Percentiles rank a stretch among this genome's conserved stretches.
Conservation (phyloP, 2,888 invertebrate genomes). For the Cephus pulcher region DNA sequence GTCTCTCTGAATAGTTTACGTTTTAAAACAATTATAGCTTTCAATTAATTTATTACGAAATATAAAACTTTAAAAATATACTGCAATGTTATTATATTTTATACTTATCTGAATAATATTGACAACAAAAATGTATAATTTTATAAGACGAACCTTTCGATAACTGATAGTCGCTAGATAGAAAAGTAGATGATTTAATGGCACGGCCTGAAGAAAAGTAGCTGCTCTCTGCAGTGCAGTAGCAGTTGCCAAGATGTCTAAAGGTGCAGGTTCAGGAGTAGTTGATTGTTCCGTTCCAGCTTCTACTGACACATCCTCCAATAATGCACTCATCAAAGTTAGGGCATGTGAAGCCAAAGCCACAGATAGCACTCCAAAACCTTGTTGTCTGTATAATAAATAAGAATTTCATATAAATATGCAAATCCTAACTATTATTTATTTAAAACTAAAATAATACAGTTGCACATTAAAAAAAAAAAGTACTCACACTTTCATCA, state of each 20-base stretch:
- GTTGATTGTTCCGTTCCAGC: constrained; percentile 59
- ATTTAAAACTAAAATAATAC: neutral
- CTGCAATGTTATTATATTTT: neutral
- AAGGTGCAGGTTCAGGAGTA: constrained; percentile 71
- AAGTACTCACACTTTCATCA: constrained; percentile 74
- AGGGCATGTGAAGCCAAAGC: constrained; percentile 88
- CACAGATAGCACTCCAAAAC: constrained; percentile 89
- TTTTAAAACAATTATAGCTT: neutral
- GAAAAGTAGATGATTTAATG: constrained; percentile 85
- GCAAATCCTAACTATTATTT: neutral
- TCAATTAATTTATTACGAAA: neutral
- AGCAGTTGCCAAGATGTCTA: constrained; percentile 75
- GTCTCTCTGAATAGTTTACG: neutral
- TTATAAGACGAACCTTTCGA: constrained; percentile 73
- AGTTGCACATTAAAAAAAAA: neutral
- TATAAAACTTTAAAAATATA: neutral
- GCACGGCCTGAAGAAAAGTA: constrained; percentile 77
- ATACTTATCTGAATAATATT: no score
- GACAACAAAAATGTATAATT: neutral
- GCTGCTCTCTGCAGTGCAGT: constrained; percentile 79
- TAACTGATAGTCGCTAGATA: constrained; percentile 91
- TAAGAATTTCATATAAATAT: neutral
- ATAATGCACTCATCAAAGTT: constrained; percentile 78
- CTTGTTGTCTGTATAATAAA: constrained; percentile 76
- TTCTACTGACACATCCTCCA: constrained; percentile 84